Evolutionary conservation across 2,797 vertebrate genomes (phyloP), one percentile per base, ranked within the genome.

Genomic region (Cynodonichthys magdalenae): DNA sequence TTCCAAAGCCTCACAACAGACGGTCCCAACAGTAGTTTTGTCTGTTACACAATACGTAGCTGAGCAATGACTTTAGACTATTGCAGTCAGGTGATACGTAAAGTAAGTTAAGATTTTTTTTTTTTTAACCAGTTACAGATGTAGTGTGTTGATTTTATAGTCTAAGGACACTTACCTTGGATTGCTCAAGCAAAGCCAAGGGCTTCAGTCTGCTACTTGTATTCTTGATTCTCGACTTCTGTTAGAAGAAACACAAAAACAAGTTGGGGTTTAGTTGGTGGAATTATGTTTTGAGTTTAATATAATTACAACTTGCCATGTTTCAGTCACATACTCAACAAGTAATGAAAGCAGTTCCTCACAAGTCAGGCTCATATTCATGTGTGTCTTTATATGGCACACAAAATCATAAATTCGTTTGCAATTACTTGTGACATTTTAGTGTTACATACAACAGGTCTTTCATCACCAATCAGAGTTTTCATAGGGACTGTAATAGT

Each of bases 131-230:
- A 48, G 14, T 48, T 31, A 42, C 55, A 67, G 24, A 63, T 66
- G 20, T 68, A 15, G 12, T 53, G 12, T 66, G 62, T 29, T 28
- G 15, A 59, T 47, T 7, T 49, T 49, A 63, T 51, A 39, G 52
- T 64, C 17, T 52, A 5, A 59, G 29, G 29, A 81, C 42, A 81
- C 86, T 66, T 84, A 94, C 93, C 87, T 85, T 61, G 69, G 87
- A 86, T 84, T 85, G 87, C 88, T 91, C 83, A 92, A 84, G 88
- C 87, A 82, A 87, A 79, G 74, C 82, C 80, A 76, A 85, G 75
- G 84, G 73, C 80, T 74, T 83, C 74, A 63, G 60, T 85, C 74
- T 59, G 56, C 67, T 74, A 70, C 79, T 86, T 72, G 56, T 53
- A 15, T 81, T 73, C 73, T 85, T 71, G 53, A 59, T 55, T 71